Evolutionary conservation across 2,888 invertebrate species (phyloP).

Genomic region (Mesodorylaimus sp.): DNA sequence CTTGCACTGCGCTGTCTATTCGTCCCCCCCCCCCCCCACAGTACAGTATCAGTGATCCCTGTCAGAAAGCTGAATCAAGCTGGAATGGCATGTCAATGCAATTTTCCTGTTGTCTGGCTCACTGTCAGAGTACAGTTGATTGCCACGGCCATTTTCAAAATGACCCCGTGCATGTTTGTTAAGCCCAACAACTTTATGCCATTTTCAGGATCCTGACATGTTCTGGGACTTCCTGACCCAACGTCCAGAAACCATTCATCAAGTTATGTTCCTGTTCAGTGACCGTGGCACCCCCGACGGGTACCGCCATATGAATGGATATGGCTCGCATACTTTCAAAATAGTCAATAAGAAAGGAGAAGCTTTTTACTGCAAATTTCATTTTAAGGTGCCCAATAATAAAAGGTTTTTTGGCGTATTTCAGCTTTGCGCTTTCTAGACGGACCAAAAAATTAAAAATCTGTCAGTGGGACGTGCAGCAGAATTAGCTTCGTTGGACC

Average conservation of each 20-base stretch:
- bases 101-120: too few relatives aligned
- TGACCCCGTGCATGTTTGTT: too few relatives aligned
- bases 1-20: too few relatives aligned
- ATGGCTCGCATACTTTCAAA: slow-evolving; percentile 27
- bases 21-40: too few relatives aligned
- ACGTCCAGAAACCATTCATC: slow-evolving; percentile 24
- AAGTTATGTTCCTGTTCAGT: slow-evolving; percentile 14
- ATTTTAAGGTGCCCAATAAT: slow-evolving; percentile 26
- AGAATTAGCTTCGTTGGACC: slow-evolving; percentile 21
- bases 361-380: slow-evolving; percentile 26
- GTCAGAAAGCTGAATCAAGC: too few relatives aligned
- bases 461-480: slow-evolving; percentile 18
- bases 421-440: slow-evolving; percentile 17
- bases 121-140: too few relatives aligned
- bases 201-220: slow-evolving; percentile 18
- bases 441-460: slow-evolving; percentile 24
- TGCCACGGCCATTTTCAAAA: too few relatives aligned
- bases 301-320: slow-evolving; percentile 25
- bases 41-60: too few relatives aligned
- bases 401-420: too few relatives aligned
- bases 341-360: slow-evolving; percentile 22
- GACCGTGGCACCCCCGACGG: slow-evolving; percentile 15
- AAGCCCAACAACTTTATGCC: too few relatives aligned
- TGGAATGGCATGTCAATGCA: too few relatives aligned
- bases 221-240: slow-evolving; percentile 24